These are phyloP conservation scores for Ictidomys tridecemlineatus DNA, from an alignment of 2,113 vertebrate genomes.

Conservation along the genomic window DNA sequence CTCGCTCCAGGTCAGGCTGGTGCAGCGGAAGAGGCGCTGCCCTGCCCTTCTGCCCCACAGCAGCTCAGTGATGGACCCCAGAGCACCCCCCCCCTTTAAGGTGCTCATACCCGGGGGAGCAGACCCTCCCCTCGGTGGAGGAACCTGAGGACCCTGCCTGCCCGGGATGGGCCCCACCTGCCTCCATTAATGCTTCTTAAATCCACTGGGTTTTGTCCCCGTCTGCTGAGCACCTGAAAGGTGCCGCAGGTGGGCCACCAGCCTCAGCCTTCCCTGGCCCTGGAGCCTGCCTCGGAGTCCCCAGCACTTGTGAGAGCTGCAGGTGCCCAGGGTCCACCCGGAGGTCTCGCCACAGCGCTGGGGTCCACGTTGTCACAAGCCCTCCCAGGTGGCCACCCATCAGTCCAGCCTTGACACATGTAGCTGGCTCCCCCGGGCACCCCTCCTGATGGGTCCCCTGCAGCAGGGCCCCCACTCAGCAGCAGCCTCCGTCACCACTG, in stretches of 20 bases:
- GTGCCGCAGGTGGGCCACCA: too few species aligned
- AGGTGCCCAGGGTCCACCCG: not conserved
- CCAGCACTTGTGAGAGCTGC: not conserved
- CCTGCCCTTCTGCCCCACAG: not conserved
- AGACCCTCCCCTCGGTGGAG: not conserved
- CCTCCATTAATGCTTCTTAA: fast-evolving
- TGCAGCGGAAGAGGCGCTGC: not conserved
- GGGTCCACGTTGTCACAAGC: too few species aligned
- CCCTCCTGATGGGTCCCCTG: not conserved
- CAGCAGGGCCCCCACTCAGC: not conserved
- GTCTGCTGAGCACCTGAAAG: not conserved
- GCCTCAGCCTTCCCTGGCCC: too few species aligned
- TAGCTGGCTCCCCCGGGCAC: not conserved
- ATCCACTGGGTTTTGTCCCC: not conserved
- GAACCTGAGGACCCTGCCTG: not conserved
- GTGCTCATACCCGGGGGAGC: not conserved
- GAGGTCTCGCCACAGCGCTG: not conserved
- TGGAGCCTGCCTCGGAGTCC: not conserved
- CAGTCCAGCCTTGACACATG: not conserved
- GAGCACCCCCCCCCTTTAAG: not conserved
- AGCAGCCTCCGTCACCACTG: too few species aligned
- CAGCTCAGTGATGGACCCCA: not conserved
- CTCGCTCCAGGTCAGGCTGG: not conserved
- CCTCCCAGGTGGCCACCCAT: not conserved
- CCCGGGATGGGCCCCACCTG: not conserved